Base-by-base conservation (phyloP, 2,888 invertebrate species). In the Amphipyra tragopoginis region DNA sequence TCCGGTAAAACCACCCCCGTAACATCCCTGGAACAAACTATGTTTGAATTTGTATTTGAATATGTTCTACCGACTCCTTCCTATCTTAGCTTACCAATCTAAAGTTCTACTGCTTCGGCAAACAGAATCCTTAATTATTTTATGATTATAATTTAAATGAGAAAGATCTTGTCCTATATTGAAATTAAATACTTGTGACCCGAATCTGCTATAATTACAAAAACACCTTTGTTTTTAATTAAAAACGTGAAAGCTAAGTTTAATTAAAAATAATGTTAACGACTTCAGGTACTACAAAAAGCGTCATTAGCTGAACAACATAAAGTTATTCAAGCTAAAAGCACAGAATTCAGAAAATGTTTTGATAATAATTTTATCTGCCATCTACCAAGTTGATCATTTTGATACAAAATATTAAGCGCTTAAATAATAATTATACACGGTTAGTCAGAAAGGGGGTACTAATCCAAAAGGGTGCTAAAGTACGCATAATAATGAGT, bases 61-160 rank as follows among this genome's bases (percentile, higher is more conserved):
- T 29, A 29, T 5, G 5, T 29, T 1, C 29, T 7, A 4, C 5
- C 29, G 29, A 21, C 21, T 21, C 21, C 3, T 21, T 29, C 29
- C 29, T 29, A 21, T 2, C 21, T 3, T 21, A 21, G 2, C 29
- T 29, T 29, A 5, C 29, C 29, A 2, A 29, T 29, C 5, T 29
- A 29, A 29, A 29, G 10, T 38, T 36, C 34, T 8, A 15, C 7
- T 26, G 2, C 14, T 39, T 8, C 2, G 14, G 14, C 38, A 49
- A 70, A 59, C 15, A 55, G 3, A 38, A n/a, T 36, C 43, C 39
- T 72, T 60, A 40, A 61, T 61, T 72, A 51, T 7, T 29, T 40
- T 29, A 56, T 39, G 6, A 52, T 55, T 39, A 54, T 55, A 48
- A 55, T 55, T 48, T 58, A 52, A 55, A 73, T 55, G 45, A 54